Conservation (phyloP, 1,140 invertebrate species). For the Dendroctonus ponderosae region DNA sequence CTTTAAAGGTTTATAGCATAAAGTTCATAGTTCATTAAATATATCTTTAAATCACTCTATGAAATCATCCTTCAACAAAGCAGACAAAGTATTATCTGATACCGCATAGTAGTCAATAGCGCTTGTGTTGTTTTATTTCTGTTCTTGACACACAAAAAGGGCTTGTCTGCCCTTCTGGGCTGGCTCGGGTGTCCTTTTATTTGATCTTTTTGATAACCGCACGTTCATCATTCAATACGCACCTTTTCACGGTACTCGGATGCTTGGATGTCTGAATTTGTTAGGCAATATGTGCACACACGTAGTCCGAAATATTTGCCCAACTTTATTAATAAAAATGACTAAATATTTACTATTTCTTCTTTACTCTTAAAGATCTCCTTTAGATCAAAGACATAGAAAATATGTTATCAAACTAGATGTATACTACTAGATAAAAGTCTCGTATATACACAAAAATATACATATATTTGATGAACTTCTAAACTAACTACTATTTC, state of each 20-base stretch:
- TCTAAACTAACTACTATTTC: no score
- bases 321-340: no score
- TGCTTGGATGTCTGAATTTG: conserved; percentile 2
- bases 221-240: conserved; percentile 10
- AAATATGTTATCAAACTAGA: no score
- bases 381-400: no score
- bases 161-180: conserved; percentile 5
- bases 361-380: no score
- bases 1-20: no score
- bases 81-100: background rate
- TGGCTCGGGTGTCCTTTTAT: conserved; percentile 11
- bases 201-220: conserved; percentile 11
- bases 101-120: conserved; percentile 6
- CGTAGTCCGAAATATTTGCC: no score
- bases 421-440: no score
- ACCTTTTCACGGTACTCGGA: conserved; percentile 2
- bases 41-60: background rate
- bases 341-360: no score
- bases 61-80: conserved; percentile 1
- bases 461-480: no score
- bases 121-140: conserved; percentile 11
- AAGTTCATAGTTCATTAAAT: background rate
- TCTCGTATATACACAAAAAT: no score
- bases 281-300: no score
- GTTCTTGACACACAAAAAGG: conserved; percentile 15